Base-by-base conservation (phyloP, 1,140 invertebrate species). In the Bombus pascuorum region DNA sequence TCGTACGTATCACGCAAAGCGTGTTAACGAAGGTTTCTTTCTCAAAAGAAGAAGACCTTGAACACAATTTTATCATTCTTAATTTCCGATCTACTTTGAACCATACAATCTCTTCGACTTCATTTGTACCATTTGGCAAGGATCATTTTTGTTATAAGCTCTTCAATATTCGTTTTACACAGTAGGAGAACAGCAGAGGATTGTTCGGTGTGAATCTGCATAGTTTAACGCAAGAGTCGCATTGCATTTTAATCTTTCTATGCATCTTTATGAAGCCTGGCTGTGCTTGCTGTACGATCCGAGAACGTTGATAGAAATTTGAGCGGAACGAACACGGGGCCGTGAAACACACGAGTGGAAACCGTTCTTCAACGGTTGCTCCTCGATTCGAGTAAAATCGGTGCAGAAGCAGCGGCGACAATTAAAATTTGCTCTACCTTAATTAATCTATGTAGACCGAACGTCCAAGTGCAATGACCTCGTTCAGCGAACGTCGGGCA, bases 1-100 rank as follows among this genome's bases (percentile, higher is more conserved):
- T 98, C 94, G 97, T 97, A 93, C 96, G 97, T 96, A 90, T 86
- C 77, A 39, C 8, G 3, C 37, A 34, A 18, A 1, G 2, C 15
- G 65, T 2, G 28, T 28, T 62, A 62, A 62, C 59, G 28, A 53
- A 53, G 6, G 18, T 53, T 22, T 53, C 6, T 53, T n/a, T 39
- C 9, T 0, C 42, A 22, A 32, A 22, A 53, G 47, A 53, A 53
- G 18, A 18, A 53, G 47, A 53, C 18, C 18, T 53, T 6, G 47
- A 53, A 53, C 6, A 5, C 47, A 53, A 53, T 53, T 53, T 22
- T 8, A 53, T 53, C 47, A 5, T 18, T 47, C 18, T 53, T 22
- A 53, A 53, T 53, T 8, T 53, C 47, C 18, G 18, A 1, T 53
- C 47, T 2, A 22, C 18, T 22, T 53, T 8, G 5, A 53, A 53